Evolutionary conservation across 2,113 vertebrate species (phyloP).

Genomic region (Garra rufa): DNA sequence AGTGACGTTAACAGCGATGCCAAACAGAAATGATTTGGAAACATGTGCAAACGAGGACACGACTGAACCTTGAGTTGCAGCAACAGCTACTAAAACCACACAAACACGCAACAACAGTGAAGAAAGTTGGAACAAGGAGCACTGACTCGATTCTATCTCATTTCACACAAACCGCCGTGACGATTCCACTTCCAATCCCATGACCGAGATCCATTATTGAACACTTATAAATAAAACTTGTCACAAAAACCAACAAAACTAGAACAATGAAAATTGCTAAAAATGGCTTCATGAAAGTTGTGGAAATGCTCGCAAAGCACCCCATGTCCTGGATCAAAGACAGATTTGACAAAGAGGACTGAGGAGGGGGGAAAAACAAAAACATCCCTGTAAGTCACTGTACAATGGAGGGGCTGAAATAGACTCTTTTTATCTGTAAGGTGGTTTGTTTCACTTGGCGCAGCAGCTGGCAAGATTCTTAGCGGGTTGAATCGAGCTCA

Average conservation of each 20-base stretch:
- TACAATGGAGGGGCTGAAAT: conserved; percentile 58
- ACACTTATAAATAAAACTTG: background rate
- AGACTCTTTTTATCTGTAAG: conserved; percentile 54
- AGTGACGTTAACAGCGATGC: conserved; percentile 11
- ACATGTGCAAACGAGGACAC: background rate
- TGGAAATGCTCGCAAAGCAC: conserved; percentile 29
- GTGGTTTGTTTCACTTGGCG: conserved; percentile 51
- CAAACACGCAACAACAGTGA: background rate
- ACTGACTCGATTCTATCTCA: background rate
- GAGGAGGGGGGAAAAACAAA: conserved; percentile 39
- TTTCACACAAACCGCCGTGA: background rate
- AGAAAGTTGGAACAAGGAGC: background rate
- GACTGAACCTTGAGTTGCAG: background rate
- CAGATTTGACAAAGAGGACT: conserved; percentile 47
- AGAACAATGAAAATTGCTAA: background rate
- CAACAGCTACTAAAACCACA: conserved; percentile 23
- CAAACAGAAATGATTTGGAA: background rate
- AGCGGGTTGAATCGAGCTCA: conserved; percentile 30
- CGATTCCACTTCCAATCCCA: conserved; percentile 16
- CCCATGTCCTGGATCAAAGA: conserved; percentile 43
- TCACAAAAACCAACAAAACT: conserved; percentile 44
- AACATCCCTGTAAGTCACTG: conserved; percentile 51
- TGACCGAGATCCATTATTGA: background rate
- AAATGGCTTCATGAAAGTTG: conserved; percentile 1
- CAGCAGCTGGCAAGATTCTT: conserved; percentile 25